phyloP scores from a whole-genome alignment of 2,113 vertebrate genomes.

The Percopsis transmontana region DNA sequence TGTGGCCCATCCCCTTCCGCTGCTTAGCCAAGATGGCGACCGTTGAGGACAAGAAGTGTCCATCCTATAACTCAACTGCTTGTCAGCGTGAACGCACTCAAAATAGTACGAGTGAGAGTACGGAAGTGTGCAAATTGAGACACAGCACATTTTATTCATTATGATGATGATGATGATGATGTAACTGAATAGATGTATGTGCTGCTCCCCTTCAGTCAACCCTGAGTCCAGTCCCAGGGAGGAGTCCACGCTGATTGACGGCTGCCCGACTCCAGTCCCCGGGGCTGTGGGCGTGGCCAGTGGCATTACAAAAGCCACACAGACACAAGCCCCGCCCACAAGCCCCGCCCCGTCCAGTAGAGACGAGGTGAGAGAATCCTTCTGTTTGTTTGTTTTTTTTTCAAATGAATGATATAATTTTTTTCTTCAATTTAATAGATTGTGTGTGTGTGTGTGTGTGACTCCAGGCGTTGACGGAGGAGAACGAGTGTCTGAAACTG shows the following conservation, averaged over 20 bases:
- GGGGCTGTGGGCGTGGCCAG: constrained; percentile 47
- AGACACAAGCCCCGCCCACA: constrained; percentile 73
- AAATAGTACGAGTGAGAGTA: no score
- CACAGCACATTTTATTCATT: neutral
- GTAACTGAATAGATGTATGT: no score
- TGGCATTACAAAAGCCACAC: constrained; percentile 75
- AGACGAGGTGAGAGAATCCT: constrained; percentile 80
- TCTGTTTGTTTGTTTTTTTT: neutral
- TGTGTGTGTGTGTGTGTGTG: neutral
- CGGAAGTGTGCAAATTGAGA: no score
- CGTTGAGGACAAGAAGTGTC: no score
- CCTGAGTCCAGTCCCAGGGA: constrained; percentile 52
- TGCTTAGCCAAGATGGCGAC: no score
- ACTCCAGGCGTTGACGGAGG: constrained; percentile 84
- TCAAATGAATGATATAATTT: no score
- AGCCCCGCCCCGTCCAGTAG: constrained; percentile 65
- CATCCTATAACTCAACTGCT: no score
- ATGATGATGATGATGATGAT: no score
- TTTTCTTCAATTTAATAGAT: neutral
- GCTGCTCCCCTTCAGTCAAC: constrained; percentile 4
- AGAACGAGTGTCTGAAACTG: constrained; percentile 94
- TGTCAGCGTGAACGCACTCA: no score
- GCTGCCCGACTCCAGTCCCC: constrained; percentile 43
- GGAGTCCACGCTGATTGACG: constrained; percentile 36
- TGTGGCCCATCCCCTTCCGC: no score